Conservation (phyloP, 2,888 invertebrate species). For the Tholera decimalis region DNA sequence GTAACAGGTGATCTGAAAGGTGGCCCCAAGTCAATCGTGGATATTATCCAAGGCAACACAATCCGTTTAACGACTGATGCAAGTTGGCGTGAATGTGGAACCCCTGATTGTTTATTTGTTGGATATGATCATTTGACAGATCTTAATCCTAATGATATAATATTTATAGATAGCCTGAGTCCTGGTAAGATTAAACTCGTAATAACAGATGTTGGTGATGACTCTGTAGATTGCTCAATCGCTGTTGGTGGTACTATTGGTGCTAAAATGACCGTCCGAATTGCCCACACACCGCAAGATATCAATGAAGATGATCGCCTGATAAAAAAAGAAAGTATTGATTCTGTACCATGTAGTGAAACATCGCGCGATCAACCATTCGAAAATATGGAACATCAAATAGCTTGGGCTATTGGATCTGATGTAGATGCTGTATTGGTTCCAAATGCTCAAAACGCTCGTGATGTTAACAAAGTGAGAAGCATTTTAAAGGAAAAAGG, state of each 20-base stretch:
- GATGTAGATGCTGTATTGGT: conserved; percentile 86
- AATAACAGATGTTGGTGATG: conserved; percentile 82
- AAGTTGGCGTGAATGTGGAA: conserved; percentile 90
- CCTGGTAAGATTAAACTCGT: conserved; percentile 81
- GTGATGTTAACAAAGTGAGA: conserved; percentile 79
- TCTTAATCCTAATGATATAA: conserved; percentile 86
- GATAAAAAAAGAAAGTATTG: conserved; percentile 83
- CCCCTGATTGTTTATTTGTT: conserved; percentile 89
- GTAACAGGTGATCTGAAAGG: conserved; percentile 85
- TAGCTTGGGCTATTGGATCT: conserved; percentile 85
- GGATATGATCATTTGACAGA: conserved; percentile 89
- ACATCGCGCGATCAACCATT: conserved; percentile 92
- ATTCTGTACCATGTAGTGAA: conserved; percentile 89
- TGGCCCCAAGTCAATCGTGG: conserved; percentile 79
- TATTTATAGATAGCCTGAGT: conserved; percentile 86
- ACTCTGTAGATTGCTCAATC: conserved; percentile 89
- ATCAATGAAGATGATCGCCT: conserved; percentile 68
- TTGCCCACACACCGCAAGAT: conserved; percentile 89
- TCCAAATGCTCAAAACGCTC: conserved; percentile 77
- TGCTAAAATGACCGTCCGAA: conserved; percentile 88
- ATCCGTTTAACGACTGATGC: conserved; percentile 89
- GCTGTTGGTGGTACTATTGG: conserved; percentile 89
- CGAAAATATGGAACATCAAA: conserved; percentile 91
- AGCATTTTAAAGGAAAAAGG: conserved; percentile 81
- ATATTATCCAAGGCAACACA: conserved; percentile 78